These are phyloP conservation scores for Coryphaenoides rupestris DNA, from an alignment of 2,113 vertebrate genomes.

Conservation along the genomic window DNA sequence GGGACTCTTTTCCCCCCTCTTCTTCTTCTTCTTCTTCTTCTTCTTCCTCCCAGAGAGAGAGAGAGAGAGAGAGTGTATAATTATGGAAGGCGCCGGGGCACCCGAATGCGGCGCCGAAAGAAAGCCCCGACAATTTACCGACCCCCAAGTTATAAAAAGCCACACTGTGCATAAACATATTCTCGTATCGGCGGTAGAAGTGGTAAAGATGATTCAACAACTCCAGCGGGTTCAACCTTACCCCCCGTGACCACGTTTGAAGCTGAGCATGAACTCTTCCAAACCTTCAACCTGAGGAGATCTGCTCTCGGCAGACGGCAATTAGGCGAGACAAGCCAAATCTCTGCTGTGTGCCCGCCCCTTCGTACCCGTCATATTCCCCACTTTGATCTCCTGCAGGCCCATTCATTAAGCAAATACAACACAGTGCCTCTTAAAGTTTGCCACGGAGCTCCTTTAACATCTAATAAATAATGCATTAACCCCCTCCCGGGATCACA, in stretches of 20 bases:
- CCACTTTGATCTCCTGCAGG: slow-evolving; percentile 65
- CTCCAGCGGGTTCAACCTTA: slow-evolving; percentile 10
- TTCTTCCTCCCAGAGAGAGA: too few relatives aligned
- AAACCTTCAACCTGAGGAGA: slow-evolving; percentile 42
- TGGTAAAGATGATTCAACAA: slow-evolving; percentile 32
- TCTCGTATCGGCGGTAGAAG: slow-evolving; percentile 25
- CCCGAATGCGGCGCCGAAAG: slow-evolving; percentile 10
- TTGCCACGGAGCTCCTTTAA: slow-evolving; percentile 57
- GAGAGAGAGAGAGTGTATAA: too few relatives aligned
- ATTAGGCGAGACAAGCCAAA: slow-evolving; percentile 63
- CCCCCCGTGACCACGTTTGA: slow-evolving; percentile 3
- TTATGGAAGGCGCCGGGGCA: slow-evolving; percentile 43
- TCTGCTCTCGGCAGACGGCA: slow-evolving; percentile 47
- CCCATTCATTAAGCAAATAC: slow-evolving; percentile 65
- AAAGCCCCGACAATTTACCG: slow-evolving; percentile 32
- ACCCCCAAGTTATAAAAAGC: slow-evolving; percentile 36
- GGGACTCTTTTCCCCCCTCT: slow-evolving; percentile 29
- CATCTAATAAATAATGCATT: slow-evolving; percentile 67
- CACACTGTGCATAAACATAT: slow-evolving; percentile 39
- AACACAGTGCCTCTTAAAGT: slow-evolving; percentile 66
- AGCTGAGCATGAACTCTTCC: slow-evolving; percentile 45
- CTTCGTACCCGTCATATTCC: slow-evolving; percentile 54
- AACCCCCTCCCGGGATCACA: slow-evolving; percentile 38
- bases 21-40: too few relatives aligned
- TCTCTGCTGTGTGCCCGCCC: slow-evolving; percentile 39